Conservation (phyloP, 2,113 vertebrate genomes). For the Dolichotis patagonum region DNA sequence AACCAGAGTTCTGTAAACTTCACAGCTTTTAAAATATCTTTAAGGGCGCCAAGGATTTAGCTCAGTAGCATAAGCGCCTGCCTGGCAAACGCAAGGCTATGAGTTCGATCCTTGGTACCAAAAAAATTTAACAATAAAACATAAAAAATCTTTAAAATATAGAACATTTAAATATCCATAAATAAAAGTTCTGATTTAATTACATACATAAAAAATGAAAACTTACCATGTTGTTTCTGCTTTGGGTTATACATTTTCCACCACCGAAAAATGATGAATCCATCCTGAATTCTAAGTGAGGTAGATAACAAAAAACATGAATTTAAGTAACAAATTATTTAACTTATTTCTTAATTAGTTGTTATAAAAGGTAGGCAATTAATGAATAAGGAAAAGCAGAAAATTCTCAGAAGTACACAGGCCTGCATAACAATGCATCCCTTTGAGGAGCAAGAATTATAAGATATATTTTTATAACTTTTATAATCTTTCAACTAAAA, state of each 20-base stretch:
- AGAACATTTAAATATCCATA: constrained; percentile 13
- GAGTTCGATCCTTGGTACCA: too few species aligned
- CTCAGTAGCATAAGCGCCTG: too few species aligned
- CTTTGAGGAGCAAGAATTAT: not conserved
- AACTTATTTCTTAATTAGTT: not conserved
- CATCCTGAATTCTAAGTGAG: constrained; percentile 95
- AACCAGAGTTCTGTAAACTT: constrained; percentile 5
- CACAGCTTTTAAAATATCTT: not conserved
- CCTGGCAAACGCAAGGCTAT: too few species aligned
- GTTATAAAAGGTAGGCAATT: not conserved
- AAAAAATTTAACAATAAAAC: too few species aligned
- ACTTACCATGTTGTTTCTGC: constrained; percentile 98
- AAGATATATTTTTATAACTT: not conserved
- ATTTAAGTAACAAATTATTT: constrained; percentile 17
- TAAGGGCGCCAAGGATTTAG: too few species aligned
- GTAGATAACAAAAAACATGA: constrained; percentile 58
- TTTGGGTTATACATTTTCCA: constrained; percentile 99
- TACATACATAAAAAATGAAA: constrained; percentile 50
- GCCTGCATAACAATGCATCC: not conserved
- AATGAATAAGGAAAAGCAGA: constrained; percentile 43
- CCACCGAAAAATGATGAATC: constrained; percentile 99
- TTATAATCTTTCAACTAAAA: constrained; percentile 3
- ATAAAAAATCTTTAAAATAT: not conserved
- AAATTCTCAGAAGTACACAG: not conserved
- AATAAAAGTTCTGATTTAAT: constrained; percentile 29